Base-by-base conservation (phyloP, 2,888 invertebrate species). In the Drosophila longiperda region DNA sequence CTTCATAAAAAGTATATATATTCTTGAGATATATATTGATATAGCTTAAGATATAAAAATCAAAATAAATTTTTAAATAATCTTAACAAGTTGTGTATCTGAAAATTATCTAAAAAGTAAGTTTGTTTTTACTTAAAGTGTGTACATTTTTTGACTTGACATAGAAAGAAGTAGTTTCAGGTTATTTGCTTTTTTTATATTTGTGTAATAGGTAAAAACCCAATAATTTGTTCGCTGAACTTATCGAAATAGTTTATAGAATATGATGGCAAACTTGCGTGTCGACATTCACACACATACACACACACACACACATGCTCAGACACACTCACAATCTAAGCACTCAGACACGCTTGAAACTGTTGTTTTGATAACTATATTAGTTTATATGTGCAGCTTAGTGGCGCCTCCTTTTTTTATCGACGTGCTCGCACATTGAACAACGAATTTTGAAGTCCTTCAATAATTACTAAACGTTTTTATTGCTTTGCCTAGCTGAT, bases 381-480 rank as follows among this genome's bases (percentile, higher is more conserved):
- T 86, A 83, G 61, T 73, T 73, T 70, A 60, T 59, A 63, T 67
- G 52, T 33, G 38, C 26, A 50, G 65, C 58, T 61, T 36, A 55
- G 61, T 40, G 52, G 5, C 40, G 49, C 29, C 26, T 57, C 26
- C 50, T 34, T 58, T 71, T 29, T 66, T 80, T 86, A 86, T 86
- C 83, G 76, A 75, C 57, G 40, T 71, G 78, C 79, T 71, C 63
- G 63, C 78, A 73, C 80, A 78, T 64, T 66, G 62, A 8, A 29
- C 26, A 12, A 17, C 20, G 15, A 12, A 32, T 67, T 81, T 79
- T 67, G 26, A 57, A 66, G 63, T 60, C 54, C 59, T 42, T 36
- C 40, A 53, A 87, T 89, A 87, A 84, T 86, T 82, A 82, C 85
- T 82, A 89, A 89, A 88, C 73, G 89, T 64, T 86, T 87, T 86